phyloP scores from a whole-genome alignment of 2,113 vertebrate genomes.

The Motacilla alba region DNA sequence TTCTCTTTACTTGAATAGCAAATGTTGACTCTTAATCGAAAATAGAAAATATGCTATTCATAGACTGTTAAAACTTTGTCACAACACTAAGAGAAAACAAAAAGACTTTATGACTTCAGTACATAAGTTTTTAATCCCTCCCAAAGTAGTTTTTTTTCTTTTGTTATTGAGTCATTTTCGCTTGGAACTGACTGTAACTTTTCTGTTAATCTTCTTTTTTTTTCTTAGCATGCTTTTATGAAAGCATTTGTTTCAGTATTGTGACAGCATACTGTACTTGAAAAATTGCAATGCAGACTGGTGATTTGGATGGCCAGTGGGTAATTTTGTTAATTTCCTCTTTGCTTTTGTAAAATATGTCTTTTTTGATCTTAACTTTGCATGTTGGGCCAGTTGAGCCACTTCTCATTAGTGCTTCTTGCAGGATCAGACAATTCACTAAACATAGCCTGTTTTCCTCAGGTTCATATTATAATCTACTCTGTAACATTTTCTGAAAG shows the following conservation, averaged over 20 bases:
- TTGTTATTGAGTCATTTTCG: neutral
- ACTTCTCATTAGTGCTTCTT: neutral
- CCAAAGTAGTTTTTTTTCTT: neutral
- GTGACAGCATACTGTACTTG: neutral
- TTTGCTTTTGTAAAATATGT: neutral
- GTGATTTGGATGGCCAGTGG: neutral
- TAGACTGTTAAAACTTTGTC: neutral
- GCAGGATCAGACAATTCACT: neutral
- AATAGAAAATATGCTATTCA: neutral
- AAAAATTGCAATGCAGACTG: neutral
- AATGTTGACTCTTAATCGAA: neutral
- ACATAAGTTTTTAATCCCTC: neutral
- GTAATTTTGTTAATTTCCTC: neutral
- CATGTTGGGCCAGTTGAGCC: neutral
- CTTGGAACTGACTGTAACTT: neutral
- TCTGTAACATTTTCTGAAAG: neutral
- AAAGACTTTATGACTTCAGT: neutral
- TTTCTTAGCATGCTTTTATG: neutral
- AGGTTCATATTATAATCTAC: neutral
- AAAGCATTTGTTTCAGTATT: neutral
- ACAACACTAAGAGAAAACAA: neutral
- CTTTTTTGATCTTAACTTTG: neutral
- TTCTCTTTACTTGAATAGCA: neutral
- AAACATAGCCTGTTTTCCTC: neutral
- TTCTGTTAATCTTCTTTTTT: neutral